These are phyloP conservation scores for Sarcoramphus papa DNA, from an alignment of 2,797 vertebrate species.

Conservation along the genomic window DNA sequence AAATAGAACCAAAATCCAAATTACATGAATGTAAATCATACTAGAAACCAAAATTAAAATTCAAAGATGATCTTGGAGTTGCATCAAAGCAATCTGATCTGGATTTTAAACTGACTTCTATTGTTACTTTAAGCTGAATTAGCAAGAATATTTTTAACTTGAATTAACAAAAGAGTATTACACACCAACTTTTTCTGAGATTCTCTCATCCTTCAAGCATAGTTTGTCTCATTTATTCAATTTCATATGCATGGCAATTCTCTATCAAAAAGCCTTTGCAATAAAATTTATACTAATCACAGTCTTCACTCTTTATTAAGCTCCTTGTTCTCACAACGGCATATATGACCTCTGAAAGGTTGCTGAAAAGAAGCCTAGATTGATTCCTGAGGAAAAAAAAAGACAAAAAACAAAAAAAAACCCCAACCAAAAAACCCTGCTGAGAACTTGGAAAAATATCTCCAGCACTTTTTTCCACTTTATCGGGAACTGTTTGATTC, in stretches of 20 bases:
- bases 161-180: background rate
- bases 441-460: background rate
- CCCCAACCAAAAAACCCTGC: background rate
- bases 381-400: background rate
- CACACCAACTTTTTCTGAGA: background rate
- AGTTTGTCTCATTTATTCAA: background rate
- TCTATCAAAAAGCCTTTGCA: background rate
- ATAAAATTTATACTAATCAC: background rate
- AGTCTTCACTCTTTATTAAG: background rate
- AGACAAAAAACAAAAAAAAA: background rate
- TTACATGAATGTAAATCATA: background rate
- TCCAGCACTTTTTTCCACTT: background rate
- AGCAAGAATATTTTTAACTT: background rate
- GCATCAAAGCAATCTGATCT: background rate
- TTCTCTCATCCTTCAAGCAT: background rate
- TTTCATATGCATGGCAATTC: background rate
- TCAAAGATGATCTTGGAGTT: background rate
- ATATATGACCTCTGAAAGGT: background rate
- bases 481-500: background rate
- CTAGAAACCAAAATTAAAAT: background rate
- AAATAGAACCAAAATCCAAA: background rate
- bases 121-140: background rate
- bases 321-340: background rate
- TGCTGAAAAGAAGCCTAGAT: background rate
- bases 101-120: background rate